A percentile compares a stretch with the other conserved stretches of the same genome.
phyloP scores from a whole-genome alignment of 1,140 invertebrate species.

The Scaptomyza pallida region DNA sequence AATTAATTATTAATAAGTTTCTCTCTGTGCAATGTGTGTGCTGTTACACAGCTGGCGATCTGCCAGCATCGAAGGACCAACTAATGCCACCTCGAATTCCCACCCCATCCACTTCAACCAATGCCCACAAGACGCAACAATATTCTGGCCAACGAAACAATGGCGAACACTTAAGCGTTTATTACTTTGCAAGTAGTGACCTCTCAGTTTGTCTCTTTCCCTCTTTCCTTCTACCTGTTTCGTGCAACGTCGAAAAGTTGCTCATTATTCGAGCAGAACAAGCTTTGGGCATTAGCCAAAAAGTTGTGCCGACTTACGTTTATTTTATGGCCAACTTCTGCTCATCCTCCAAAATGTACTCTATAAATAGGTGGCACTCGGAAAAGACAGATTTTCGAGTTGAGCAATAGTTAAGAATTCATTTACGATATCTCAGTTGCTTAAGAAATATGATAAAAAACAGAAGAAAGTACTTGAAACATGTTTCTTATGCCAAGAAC shows the following conservation, averaged over 20 bases:
- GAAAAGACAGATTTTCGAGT: not conserved
- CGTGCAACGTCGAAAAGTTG: slow-evolving; percentile 44
- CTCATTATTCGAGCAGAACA: slow-evolving; percentile 32
- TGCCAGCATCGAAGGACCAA: slow-evolving; percentile 18
- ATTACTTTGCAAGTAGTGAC: slow-evolving; percentile 53
- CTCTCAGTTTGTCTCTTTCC: slow-evolving; percentile 2
- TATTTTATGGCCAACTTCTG: slow-evolving; percentile 7
- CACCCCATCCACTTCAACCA: too few relatives aligned
- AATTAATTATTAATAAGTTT: slow-evolving; percentile 75
- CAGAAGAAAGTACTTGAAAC: too few relatives aligned
- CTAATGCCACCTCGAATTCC: too few relatives aligned
- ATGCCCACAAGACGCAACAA: slow-evolving; percentile 5
- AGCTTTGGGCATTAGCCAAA: slow-evolving; percentile 60
- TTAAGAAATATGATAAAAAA: too few relatives aligned
- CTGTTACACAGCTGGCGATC: slow-evolving; percentile 12
- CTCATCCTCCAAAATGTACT: not conserved
- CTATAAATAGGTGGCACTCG: not conserved
- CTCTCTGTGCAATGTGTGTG: too few relatives aligned
- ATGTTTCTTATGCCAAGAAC: too few relatives aligned
- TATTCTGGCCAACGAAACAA: slow-evolving; percentile 35
- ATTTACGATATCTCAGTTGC: too few relatives aligned
- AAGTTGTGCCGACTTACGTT: slow-evolving; percentile 44
- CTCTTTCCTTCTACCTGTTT: slow-evolving; percentile 16
- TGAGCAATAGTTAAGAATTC: too few relatives aligned
- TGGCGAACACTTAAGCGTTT: slow-evolving; percentile 57